Evolutionary conservation across 2,797 vertebrate genomes (phyloP), one percentile per base, ranked within the genome.

Genomic region (Lemur catta): DNA sequence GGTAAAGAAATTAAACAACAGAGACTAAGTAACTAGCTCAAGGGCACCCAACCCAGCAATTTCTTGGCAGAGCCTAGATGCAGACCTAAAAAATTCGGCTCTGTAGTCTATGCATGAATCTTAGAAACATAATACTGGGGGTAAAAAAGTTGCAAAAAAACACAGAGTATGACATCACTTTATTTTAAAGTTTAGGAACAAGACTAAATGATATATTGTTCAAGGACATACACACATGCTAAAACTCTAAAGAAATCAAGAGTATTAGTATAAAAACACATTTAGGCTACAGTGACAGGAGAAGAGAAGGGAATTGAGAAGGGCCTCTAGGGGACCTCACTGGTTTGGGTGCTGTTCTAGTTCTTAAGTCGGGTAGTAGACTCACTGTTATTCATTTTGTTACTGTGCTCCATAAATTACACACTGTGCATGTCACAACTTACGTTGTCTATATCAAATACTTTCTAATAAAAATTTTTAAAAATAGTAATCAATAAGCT

Each of bases 401-500:
- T 82, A 84, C 13, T 57, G 17, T 69, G 20, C 26, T 12, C 15
- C 9, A n/a, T 67, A 52, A 67, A 41, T 67, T 63, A 82, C 6
- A 84, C 30, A 55, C 50, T 78, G 7, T 26, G 28, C 38, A 63
- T n/a, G 4, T 75, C 12, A 75, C 6, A 89, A 35, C 6, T 91
- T 80, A 89, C 2, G 4, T 4, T 48, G 4, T 46, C 15, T 78
- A 17, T 55, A 57, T 50, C 55, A 76, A 87, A 84, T 8, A 55
- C 74, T 88, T 94, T 52, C 92, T 28, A 67, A 72, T 63, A 86
- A 69, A 78, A 80, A 59, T 9, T 69, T 18, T 41, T 91, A 35
- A 65, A 94, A 71, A 81, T 26, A 81, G n/a, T 72, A 43, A 79
- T 76, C 55, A 89, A 20, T 78, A 94, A 92, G 67, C 50, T 95